Conservation (phyloP, 2,797 vertebrate species). For the Pteropus rufus region DNA sequence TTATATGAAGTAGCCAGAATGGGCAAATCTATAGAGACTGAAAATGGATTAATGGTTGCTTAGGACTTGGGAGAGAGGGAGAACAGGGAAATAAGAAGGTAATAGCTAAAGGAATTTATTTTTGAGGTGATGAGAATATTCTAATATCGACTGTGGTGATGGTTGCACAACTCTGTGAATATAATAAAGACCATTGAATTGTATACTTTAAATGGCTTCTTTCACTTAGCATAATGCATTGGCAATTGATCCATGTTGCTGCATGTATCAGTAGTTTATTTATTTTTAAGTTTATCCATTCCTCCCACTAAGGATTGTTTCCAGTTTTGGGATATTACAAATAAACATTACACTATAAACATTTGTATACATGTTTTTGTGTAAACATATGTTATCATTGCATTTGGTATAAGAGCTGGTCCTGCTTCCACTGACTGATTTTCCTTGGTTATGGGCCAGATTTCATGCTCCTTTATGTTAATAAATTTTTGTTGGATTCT, state of each 20-base stretch:
- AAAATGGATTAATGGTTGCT: background rate
- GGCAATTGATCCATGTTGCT: background rate
- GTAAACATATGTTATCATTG: background rate
- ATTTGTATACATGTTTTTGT: background rate
- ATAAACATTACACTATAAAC: background rate
- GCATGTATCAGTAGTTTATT: background rate
- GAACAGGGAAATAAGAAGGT: background rate
- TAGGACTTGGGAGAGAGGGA: background rate
- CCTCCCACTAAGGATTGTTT: background rate
- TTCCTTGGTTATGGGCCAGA: background rate
- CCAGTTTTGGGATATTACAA: background rate
- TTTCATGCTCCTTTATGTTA: background rate
- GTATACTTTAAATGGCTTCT: background rate
- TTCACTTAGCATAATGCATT: background rate
- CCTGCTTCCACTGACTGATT: background rate
- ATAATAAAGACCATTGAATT: background rate
- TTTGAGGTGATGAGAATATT: background rate
- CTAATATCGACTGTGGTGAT: background rate
- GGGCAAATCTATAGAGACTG: background rate
- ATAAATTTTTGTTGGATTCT: background rate
- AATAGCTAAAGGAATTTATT: background rate
- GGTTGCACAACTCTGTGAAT: background rate
- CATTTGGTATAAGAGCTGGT: background rate
- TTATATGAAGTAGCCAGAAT: background rate
- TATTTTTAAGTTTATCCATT: background rate